These are phyloP conservation scores for Marmota flaviventris DNA, from an alignment of 2,113 vertebrate genomes.

Conservation along the genomic window DNA sequence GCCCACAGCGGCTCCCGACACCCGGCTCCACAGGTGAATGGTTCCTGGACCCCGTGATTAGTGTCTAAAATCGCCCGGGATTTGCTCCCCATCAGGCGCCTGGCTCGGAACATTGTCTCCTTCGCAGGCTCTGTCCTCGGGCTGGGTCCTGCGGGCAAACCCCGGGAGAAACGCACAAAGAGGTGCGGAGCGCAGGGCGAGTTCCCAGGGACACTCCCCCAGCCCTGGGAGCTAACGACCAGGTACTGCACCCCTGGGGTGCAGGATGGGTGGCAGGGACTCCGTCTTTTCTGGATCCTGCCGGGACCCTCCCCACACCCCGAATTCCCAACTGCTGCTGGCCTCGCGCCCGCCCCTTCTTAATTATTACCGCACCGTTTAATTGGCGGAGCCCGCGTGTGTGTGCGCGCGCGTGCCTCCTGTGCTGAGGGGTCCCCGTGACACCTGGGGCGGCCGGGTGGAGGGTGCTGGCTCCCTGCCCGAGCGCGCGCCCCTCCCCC, in stretches of 20 bases:
- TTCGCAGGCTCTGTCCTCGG: neutral
- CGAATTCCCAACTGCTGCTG: neutral
- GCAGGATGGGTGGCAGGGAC: neutral
- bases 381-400: slow-evolving; percentile 63
- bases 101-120: neutral
- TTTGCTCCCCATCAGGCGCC: neutral
- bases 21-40: neutral
- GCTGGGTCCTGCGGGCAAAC: slow-evolving; percentile 62
- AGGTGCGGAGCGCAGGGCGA: neutral
- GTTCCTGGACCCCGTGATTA: neutral
- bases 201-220: slow-evolving; percentile 44
- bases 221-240: neutral
- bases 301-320: neutral
- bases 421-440: slow-evolving; percentile 32
- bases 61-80: neutral
- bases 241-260: slow-evolving; percentile 34
- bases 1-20: neutral
- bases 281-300: neutral
- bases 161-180: slow-evolving; percentile 71
- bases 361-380: slow-evolving; percentile 79
- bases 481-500: slow-evolving; percentile 74
- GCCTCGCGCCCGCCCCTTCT: neutral
- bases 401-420: neutral
- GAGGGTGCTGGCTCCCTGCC: slow-evolving; percentile 76
- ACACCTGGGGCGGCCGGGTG: slow-evolving; percentile 64